Evolutionary conservation across 2,797 vertebrate species (phyloP).

Genomic region (Sebastes umbrosus): DNA sequence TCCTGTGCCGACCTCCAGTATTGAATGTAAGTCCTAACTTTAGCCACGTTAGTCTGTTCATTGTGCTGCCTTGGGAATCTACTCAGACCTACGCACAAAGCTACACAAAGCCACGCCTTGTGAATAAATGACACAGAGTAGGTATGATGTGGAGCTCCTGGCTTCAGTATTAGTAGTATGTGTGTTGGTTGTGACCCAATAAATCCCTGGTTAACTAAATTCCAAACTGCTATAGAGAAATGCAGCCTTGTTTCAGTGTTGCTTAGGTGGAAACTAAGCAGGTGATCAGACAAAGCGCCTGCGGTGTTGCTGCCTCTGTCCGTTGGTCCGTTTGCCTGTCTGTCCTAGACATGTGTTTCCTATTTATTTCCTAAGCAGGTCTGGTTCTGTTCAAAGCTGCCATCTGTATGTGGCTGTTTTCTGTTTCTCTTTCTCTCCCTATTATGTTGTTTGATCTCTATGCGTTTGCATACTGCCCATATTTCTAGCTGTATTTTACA

Average conservation of each 20-base stretch:
- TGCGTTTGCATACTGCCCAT: background rate
- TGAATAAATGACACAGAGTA: background rate
- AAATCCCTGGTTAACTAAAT: background rate
- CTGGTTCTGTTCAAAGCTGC: slow-evolving; percentile 48
- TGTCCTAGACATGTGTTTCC: slow-evolving; percentile 59
- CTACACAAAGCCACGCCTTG: background rate
- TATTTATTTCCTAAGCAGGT: slow-evolving; percentile 52
- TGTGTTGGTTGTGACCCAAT: background rate
- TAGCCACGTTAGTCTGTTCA: background rate
- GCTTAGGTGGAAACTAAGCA: slow-evolving; percentile 2
- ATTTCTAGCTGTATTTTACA: background rate
- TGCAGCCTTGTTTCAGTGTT: background rate
- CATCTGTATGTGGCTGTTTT: slow-evolving; percentile 4
- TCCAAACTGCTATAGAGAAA: background rate
- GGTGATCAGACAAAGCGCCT: slow-evolving; percentile 5
- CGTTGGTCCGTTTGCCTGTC: slow-evolving; percentile 26
- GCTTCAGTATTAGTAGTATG: background rate
- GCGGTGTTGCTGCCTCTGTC: slow-evolving; percentile 1
- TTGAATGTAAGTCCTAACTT: background rate
- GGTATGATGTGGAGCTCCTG: background rate
- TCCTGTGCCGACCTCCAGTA: background rate
- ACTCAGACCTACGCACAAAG: background rate
- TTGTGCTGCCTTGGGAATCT: background rate
- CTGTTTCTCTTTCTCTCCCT: background rate
- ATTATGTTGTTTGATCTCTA: slow-evolving; percentile 3